phyloP scores from a whole-genome alignment of 2,888 invertebrate genomes.

The Sialis fuliginosa region DNA sequence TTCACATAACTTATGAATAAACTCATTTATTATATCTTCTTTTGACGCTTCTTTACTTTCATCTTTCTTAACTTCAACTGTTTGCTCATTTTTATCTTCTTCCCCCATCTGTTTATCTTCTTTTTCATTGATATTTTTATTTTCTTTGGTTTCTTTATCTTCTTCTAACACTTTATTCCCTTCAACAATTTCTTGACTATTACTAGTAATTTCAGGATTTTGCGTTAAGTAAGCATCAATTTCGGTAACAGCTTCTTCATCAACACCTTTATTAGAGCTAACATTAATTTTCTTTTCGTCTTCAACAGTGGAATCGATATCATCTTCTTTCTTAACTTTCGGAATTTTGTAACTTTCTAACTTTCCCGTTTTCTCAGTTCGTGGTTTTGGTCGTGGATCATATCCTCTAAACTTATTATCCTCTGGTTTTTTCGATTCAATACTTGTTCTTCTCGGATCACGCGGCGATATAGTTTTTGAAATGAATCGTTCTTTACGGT shows the following conservation, averaged over 20 bases:
- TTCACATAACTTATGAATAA: conserved; percentile 18
- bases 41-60: conserved; percentile 17
- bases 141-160: not conserved
- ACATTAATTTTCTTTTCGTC: conserved; percentile 22
- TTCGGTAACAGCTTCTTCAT: not conserved
- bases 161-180: conserved; percentile 11
- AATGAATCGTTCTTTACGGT: conserved; percentile 2
- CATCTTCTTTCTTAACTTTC: conserved; percentile 24
- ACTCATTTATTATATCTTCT: conserved; percentile 17
- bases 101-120: conserved; percentile 11
- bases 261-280: not conserved
- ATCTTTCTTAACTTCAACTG: conserved; percentile 15
- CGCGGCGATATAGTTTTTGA: conserved; percentile 8
- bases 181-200: conserved; percentile 11
- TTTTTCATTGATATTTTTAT: conserved; percentile 1
- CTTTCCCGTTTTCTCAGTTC: conserved; percentile 21
- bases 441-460: conserved; percentile 13
- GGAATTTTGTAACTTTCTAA: conserved; percentile 35
- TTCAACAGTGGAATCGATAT: conserved; percentile 21
- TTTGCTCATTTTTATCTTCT: conserved; percentile 9
- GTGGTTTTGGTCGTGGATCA: conserved; percentile 8
- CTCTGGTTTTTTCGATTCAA: conserved; percentile 1
- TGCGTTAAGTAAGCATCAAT: conserved; percentile 13
- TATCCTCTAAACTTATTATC: conserved; percentile 7
- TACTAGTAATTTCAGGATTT: conserved; percentile 9